Conservation (phyloP, 2,888 invertebrate genomes). For the Idaea aversata region DNA sequence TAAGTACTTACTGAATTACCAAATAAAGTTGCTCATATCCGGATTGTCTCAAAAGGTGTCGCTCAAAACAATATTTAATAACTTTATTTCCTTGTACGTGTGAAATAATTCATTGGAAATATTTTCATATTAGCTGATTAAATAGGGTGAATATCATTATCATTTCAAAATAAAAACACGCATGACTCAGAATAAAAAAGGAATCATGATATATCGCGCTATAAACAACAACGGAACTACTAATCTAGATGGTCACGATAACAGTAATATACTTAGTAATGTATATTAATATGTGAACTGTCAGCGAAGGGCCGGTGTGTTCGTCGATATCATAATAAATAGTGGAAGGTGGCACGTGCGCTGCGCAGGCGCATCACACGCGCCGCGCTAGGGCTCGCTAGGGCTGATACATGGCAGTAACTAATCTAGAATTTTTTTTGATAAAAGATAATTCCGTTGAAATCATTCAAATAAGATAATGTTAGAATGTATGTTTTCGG, state of each 20-base stretch:
- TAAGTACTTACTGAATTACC: background rate
- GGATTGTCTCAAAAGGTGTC: no score
- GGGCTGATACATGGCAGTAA: background rate
- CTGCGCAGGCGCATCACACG: background rate
- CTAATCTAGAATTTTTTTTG: no score
- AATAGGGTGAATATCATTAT: background rate
- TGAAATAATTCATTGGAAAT: background rate
- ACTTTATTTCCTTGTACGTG: background rate
- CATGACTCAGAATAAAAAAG: background rate
- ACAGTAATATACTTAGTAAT: background rate
- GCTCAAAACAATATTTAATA: background rate
- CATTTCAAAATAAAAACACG: background rate
- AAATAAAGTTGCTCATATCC: background rate
- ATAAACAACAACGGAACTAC: background rate
- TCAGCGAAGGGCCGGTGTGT: background rate
- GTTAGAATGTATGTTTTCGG: no score
- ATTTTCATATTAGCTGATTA: background rate
- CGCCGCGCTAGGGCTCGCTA: background rate
- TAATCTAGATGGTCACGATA: slow-evolving; percentile 1
- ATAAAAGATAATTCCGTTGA: no score
- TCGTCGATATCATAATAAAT: background rate
- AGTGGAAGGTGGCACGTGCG: background rate
- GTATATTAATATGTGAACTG: background rate
- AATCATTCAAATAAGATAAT: no score
- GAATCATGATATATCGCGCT: background rate